phyloP scores from a whole-genome alignment of 2,888 invertebrate genomes.

The Augochlorella aurata region DNA sequence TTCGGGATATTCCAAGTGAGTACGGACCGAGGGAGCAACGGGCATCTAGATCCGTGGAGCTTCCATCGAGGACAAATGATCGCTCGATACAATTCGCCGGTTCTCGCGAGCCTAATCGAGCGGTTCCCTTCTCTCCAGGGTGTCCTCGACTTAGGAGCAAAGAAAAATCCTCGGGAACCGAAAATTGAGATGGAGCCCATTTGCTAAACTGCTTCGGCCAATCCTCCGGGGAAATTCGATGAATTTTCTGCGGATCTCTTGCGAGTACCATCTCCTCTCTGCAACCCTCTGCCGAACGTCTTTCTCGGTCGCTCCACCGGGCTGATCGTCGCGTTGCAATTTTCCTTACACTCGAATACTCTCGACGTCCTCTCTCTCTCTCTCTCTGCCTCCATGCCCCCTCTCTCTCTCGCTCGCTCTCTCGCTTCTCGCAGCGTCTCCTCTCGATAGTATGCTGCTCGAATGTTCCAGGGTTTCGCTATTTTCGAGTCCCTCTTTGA shows the following conservation, averaged over 20 bases:
- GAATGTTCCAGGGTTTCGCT: background rate
- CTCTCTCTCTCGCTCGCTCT: background rate
- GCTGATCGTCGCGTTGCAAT: constrained; percentile 27
- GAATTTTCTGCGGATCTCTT: constrained; percentile 41
- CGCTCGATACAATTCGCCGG: background rate
- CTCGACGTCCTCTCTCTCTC: background rate
- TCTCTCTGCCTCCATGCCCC: background rate
- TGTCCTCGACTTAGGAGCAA: background rate
- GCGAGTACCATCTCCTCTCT: background rate
- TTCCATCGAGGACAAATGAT: background rate
- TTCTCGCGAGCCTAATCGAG: background rate
- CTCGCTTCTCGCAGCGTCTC: too few species aligned
- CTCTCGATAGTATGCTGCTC: background rate
- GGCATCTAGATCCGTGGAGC: background rate
- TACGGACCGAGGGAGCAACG: constrained; percentile 31
- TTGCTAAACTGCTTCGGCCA: constrained; percentile 43
- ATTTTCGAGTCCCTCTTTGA: constrained; percentile 16
- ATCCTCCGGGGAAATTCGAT: constrained; percentile 60
- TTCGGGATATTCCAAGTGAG: constrained; percentile 80
- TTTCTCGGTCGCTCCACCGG: background rate
- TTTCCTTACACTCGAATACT: constrained; percentile 15
- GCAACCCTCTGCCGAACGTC: background rate
- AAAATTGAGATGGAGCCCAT: constrained; percentile 53
- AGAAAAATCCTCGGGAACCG: constrained; percentile 37
- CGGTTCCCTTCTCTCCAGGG: background rate